Conservation (phyloP, 2,797 vertebrate species). For the Pseudomugil tenellus region DNA sequence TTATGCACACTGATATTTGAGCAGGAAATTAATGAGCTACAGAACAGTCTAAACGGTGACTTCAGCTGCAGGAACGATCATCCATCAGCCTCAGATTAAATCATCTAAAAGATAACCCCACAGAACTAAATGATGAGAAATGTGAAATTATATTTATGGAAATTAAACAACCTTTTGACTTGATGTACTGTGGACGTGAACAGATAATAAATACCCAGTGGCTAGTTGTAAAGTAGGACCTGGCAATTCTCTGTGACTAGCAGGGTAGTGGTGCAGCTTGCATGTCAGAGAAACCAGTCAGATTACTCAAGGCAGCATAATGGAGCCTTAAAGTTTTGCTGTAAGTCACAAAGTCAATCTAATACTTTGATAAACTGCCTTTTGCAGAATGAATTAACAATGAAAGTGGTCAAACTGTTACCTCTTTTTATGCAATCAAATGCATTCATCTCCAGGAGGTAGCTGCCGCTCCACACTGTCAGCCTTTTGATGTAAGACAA, state of each 20-base stretch:
- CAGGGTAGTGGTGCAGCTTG: slow-evolving; percentile 3
- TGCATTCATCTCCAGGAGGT: neutral
- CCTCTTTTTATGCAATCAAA: neutral
- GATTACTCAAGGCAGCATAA: neutral
- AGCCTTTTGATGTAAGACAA: neutral
- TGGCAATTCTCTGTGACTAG: slow-evolving; percentile 17
- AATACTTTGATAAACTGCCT: neutral
- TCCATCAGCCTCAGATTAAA: slow-evolving; percentile 78
- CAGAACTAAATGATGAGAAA: slow-evolving; percentile 68
- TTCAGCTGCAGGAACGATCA: slow-evolving; percentile 46
- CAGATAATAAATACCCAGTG: slow-evolving; percentile 5
- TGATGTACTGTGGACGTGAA: slow-evolving; percentile 35
- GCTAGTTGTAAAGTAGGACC: neutral
- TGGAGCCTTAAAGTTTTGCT: too few relatives aligned
- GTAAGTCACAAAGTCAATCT: neutral
- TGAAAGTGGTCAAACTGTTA: neutral
- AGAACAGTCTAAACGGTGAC: slow-evolving; percentile 24
- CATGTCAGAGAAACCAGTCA: slow-evolving; percentile 6
- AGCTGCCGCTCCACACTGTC: neutral
- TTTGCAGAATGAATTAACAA: neutral
- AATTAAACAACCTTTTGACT: slow-evolving; percentile 64
- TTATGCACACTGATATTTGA: slow-evolving; percentile 61
- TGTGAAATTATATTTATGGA: slow-evolving; percentile 73
- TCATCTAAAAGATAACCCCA: slow-evolving; percentile 71
- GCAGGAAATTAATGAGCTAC: slow-evolving; percentile 74